These are phyloP conservation scores for Scaptomyza pallida DNA, from an alignment of 1,140 invertebrate genomes.

Conservation along the genomic window DNA sequence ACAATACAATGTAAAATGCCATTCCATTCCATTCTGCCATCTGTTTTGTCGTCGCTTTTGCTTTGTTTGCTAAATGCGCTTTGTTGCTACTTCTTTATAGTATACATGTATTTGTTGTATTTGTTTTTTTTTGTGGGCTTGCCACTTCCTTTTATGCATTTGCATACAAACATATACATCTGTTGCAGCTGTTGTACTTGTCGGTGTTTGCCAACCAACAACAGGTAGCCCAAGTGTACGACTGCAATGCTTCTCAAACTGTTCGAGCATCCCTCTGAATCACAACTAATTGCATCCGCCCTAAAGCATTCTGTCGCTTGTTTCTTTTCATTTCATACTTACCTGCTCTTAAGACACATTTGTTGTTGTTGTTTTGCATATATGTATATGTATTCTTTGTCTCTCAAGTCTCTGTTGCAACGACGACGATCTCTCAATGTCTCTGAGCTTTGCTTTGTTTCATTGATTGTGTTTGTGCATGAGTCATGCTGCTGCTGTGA, in stretches of 20 bases:
- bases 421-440: conserved; percentile 9
- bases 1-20: conserved; percentile 65
- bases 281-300: conserved; percentile 13
- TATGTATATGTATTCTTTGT: conserved; percentile 7
- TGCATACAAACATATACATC: conserved; percentile 45
- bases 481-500: conserved; percentile 1
- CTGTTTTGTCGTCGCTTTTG: conserved; percentile 65
- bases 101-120: conserved; percentile 8
- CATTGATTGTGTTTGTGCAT: neutral
- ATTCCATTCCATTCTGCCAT: conserved; percentile 65
- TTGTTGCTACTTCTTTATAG: conserved; percentile 23
- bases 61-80: conserved; percentile 78
- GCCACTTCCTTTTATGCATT: conserved; percentile 70
- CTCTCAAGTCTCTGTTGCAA: neutral
- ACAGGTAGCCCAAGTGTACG: conserved; percentile 54
- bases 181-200: conserved; percentile 30
- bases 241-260: conserved; percentile 41
- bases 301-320: conserved; percentile 6
- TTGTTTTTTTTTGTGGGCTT: conserved; percentile 41
- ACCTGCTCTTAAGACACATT: neutral
- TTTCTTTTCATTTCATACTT: neutral
- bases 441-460: conserved; percentile 8
- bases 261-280: conserved; percentile 14
- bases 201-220: conserved; percentile 56
- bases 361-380: neutral